phyloP scores from a whole-genome alignment of 2,113 vertebrate genomes.

The Phaethon lepturus region DNA sequence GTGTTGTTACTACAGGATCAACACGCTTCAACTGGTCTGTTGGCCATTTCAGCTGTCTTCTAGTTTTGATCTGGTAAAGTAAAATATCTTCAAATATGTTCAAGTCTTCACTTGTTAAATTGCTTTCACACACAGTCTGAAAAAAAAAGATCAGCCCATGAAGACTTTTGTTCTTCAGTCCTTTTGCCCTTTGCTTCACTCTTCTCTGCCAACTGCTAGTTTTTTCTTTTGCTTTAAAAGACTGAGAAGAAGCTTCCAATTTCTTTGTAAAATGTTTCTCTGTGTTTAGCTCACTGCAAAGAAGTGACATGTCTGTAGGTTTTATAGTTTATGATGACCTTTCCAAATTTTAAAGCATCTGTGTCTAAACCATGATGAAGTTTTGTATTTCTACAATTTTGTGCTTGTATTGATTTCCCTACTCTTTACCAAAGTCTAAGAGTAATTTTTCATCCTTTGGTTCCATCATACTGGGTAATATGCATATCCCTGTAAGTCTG shows the following conservation, averaged over 20 bases:
- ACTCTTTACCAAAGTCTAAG: background rate
- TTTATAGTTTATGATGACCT: constrained; percentile 29
- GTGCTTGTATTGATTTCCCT: background rate
- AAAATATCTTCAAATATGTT: background rate
- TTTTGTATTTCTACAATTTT: constrained; percentile 10
- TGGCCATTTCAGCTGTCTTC: background rate
- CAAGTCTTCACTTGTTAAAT: background rate
- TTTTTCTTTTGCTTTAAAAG: constrained; percentile 13
- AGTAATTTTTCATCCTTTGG: constrained; percentile 41
- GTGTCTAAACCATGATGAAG: background rate
- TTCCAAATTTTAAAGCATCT: constrained; percentile 38
- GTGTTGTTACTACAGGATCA: background rate
- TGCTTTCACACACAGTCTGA: background rate
- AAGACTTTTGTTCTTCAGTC: constrained; percentile 1
- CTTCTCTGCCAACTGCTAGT: background rate
- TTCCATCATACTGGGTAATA: constrained; percentile 27
- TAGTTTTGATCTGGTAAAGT: constrained; percentile 2
- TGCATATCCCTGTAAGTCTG: constrained; percentile 42
- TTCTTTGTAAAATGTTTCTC: background rate
- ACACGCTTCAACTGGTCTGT: background rate
- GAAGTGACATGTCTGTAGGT: constrained; percentile 6
- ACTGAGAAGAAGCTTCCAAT: constrained; percentile 5
- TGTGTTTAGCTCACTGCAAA: background rate
- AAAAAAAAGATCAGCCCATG: background rate
- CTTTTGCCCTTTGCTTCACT: constrained; percentile 7